Conservation (phyloP, 2,797 vertebrate genomes). For the Oreortyx pictus region DNA sequence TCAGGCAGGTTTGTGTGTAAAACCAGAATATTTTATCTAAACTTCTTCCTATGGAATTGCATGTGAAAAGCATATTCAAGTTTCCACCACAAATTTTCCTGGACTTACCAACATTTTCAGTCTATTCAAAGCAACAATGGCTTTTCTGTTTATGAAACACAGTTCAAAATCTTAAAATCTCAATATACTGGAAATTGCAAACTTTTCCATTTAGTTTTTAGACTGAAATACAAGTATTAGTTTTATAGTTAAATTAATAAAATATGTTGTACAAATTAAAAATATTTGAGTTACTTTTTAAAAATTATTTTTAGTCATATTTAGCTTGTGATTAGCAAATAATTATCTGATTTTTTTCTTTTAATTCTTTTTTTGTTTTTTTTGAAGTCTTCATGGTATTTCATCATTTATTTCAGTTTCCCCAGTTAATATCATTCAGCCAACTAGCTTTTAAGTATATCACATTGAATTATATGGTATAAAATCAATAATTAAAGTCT, state of each 20-base stretch:
- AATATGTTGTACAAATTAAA: background rate
- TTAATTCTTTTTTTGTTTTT: background rate
- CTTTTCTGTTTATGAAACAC: background rate
- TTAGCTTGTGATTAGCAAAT: background rate
- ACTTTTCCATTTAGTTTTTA: background rate
- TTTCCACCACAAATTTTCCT: background rate
- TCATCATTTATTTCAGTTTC: background rate
- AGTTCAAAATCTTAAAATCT: background rate
- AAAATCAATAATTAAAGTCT: conserved; percentile 35
- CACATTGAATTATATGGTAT: background rate
- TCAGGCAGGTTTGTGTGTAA: background rate
- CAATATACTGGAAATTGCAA: background rate
- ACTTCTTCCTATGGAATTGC: background rate
- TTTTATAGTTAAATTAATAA: background rate
- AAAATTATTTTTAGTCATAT: background rate
- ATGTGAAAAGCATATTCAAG: background rate
- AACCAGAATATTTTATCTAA: background rate
- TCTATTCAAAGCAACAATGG: background rate
- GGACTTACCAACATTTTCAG: background rate
- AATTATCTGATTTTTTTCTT: background rate
- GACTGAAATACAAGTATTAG: background rate
- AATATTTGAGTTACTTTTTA: background rate
- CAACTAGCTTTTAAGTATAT: background rate
- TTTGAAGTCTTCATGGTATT: background rate
- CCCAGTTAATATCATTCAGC: background rate